Conservation (phyloP, 2,113 vertebrate species). For the Neodontobutis hainanensis region DNA sequence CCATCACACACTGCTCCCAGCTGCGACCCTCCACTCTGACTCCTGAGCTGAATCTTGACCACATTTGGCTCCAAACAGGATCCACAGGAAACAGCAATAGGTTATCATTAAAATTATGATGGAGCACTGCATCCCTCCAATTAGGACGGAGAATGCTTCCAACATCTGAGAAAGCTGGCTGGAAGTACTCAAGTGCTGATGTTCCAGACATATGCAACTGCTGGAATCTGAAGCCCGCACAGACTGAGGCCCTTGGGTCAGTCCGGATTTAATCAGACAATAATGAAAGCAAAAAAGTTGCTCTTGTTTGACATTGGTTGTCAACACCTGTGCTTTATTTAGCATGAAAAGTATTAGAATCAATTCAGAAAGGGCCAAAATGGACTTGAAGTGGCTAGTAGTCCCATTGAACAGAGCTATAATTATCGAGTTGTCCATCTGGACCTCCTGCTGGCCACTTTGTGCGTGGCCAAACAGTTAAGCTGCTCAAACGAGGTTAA, state of each 20-base stretch:
- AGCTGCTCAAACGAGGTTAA: constrained; percentile 63
- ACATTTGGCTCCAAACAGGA: constrained; percentile 32
- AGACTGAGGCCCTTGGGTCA: constrained; percentile 13
- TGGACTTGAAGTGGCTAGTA: constrained; percentile 35
- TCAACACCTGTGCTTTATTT: constrained; percentile 1
- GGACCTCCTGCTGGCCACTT: constrained; percentile 53
- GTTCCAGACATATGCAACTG: constrained; percentile 47
- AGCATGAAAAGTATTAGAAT: background rate
- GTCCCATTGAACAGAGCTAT: constrained; percentile 53
- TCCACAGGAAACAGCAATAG: constrained; percentile 46
- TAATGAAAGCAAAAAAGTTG: background rate
- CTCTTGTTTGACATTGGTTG: constrained; percentile 17
- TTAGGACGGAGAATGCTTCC: constrained; percentile 43
- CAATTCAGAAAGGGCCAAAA: constrained; percentile 14
- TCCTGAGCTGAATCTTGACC: constrained; percentile 3
- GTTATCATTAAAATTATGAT: constrained; percentile 56
- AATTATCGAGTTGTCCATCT: constrained; percentile 69
- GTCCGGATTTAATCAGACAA: constrained; percentile 29
- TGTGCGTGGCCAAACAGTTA: constrained; percentile 46
- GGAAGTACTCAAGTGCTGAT: constrained; percentile 35
- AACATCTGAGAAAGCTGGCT: constrained; percentile 44
- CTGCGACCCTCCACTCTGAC: constrained; percentile 15
- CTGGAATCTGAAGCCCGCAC: constrained; percentile 30
- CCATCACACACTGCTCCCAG: background rate
- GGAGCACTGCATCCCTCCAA: constrained; percentile 47